Conservation (phyloP, 2,888 invertebrate species). For the Gymnocheta viridis region DNA sequence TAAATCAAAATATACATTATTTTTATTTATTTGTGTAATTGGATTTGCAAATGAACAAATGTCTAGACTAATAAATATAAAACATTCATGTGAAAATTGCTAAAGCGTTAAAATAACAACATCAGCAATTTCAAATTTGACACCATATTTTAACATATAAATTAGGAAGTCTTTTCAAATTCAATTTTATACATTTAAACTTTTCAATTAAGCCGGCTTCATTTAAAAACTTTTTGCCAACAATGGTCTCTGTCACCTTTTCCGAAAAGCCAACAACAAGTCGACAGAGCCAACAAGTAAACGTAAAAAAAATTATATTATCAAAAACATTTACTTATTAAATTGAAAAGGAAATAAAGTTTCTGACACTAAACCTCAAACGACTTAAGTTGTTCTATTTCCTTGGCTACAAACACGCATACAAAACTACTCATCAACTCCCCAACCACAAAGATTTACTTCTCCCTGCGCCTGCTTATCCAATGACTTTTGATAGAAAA, state of each 20-base stretch:
- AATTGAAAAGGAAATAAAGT: conserved; percentile 56
- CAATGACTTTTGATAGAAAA: not conserved
- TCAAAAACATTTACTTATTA: conserved; percentile 32
- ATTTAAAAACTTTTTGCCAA: not conserved
- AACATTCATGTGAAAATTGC: not conserved
- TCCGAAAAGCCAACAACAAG: not conserved
- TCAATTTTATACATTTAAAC: not conserved
- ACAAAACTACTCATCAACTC: conserved; percentile 27
- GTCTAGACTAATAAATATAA: conserved; percentile 29
- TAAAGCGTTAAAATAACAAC: not conserved
- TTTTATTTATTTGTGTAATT: not conserved
- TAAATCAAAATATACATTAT: not conserved
- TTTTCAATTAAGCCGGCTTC: not conserved
- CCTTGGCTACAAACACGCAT: not conserved
- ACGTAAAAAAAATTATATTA: not conserved
- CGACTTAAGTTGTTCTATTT: conserved; percentile 37
- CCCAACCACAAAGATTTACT: conserved; percentile 20
- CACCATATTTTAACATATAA: not conserved
- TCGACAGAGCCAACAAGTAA: not conserved
- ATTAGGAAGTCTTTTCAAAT: not conserved
- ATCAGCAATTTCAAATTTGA: not conserved
- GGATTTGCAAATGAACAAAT: not conserved
- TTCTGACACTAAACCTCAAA: conserved; percentile 64
- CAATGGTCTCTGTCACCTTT: not conserved
- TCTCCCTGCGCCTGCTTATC: not conserved